Evolutionary conservation across 2,113 vertebrate genomes (phyloP).

Genomic region (Tenebrosternarchus preto): DNA sequence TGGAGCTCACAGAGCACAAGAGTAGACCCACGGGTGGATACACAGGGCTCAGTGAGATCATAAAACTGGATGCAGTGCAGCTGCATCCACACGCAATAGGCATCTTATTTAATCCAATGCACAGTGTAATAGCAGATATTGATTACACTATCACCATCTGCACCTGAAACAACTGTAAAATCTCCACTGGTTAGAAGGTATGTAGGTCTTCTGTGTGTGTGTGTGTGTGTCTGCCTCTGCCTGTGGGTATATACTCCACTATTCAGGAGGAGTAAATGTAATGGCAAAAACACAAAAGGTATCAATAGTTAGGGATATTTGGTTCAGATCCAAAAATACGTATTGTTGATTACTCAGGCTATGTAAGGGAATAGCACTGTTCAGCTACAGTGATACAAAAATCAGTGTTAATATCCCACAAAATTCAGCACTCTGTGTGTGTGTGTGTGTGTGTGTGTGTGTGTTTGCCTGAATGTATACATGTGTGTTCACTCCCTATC

Average conservation of each 20-base stretch:
- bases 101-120: not conserved
- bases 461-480: slow-evolving; percentile 24
- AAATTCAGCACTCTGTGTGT: not conserved
- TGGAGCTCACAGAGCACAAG: not conserved
- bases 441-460: not conserved
- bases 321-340: no score
- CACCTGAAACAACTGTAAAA: not conserved
- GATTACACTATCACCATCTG: not conserved
- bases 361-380: no score
- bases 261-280: no score
- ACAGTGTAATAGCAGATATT: not conserved
- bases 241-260: slow-evolving; percentile 8
- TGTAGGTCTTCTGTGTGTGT: slow-evolving; percentile 1
- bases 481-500: slow-evolving; percentile 21
- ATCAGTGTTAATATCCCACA: no score
- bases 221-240: slow-evolving; percentile 4
- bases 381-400: no score
- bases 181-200: not conserved
- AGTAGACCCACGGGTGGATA: slow-evolving; percentile 27
- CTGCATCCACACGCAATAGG: not conserved
- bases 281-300: no score
- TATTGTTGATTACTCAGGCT: no score
- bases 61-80: slow-evolving; percentile 24
- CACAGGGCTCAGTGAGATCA: slow-evolving; percentile 1
- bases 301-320: no score